Conservation (phyloP, 1,140 invertebrate genomes). For the Coenobita brevimanus region DNA sequence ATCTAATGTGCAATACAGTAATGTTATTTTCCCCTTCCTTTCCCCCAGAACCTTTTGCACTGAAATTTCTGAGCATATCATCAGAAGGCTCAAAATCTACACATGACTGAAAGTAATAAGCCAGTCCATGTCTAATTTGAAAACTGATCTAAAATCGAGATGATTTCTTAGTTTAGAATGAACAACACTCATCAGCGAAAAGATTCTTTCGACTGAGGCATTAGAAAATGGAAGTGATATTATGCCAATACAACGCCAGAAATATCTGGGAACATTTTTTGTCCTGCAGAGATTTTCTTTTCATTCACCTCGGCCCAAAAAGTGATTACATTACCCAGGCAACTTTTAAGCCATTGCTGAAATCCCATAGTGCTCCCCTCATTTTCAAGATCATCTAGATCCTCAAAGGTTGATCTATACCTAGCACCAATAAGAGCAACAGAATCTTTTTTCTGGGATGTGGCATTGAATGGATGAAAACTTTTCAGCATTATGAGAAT, state of each 20-base stretch:
- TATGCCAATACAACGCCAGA: not conserved
- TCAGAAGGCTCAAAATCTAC: no score
- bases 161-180: slow-evolving; percentile 17
- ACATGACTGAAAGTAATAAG: no score
- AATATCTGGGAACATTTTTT: slow-evolving; percentile 11
- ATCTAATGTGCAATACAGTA: no score
- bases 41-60: not conserved
- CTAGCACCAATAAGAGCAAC: slow-evolving; percentile 3
- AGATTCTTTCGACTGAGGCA: slow-evolving; percentile 20
- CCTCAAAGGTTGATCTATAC: slow-evolving; percentile 1
- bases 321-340: no score
- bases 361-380: not conserved
- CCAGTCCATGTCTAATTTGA: slow-evolving; percentile 18
- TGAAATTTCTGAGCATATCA: slow-evolving; percentile 17
- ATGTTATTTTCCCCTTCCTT: not conserved
- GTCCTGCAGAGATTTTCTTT: not conserved
- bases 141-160: not conserved
- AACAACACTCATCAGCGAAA: slow-evolving; percentile 14
- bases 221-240: no score
- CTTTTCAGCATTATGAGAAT: no score
- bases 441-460: not conserved
- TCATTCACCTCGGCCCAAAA: no score
- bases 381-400: slow-evolving; percentile 23
- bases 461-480: no score
- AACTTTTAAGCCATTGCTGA: not conserved